phyloP scores from a whole-genome alignment of 2,888 invertebrate genomes.

The Oxytorus armatus region DNA sequence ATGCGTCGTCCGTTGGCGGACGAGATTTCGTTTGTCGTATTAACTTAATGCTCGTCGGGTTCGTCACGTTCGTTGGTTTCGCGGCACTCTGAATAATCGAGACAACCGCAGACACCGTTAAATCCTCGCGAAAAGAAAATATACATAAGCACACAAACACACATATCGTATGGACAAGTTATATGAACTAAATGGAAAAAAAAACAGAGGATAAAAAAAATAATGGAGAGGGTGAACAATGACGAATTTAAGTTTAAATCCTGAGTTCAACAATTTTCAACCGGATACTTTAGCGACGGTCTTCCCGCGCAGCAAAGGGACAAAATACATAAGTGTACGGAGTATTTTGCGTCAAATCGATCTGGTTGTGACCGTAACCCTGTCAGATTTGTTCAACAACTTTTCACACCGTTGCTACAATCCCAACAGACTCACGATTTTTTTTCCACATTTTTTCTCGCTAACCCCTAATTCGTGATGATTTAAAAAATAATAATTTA shows the following conservation, averaged over 20 bases:
- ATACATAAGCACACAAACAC: conserved; percentile 22
- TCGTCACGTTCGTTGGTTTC: conserved; percentile 64
- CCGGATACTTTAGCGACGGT: background rate
- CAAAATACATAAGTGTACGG: background rate
- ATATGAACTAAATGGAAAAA: too few relatives aligned
- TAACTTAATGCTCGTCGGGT: conserved; percentile 63
- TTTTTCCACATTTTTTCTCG: too few relatives aligned
- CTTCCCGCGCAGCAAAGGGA: conserved; percentile 7
- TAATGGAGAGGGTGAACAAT: conserved; percentile 31
- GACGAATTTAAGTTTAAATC: conserved; percentile 50
- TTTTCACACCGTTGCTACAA: too few relatives aligned
- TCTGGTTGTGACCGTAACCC: too few relatives aligned
- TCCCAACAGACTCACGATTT: too few relatives aligned
- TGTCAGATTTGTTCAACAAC: too few relatives aligned
- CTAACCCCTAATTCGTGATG: too few relatives aligned
- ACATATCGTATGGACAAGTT: conserved; percentile 8
- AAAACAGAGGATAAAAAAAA: too few relatives aligned
- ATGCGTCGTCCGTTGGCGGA: conserved; percentile 58
- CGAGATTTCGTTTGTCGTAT: conserved; percentile 65
- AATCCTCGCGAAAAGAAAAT: conserved; percentile 42
- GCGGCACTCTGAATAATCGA: conserved; percentile 60
- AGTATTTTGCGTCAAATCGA: too few relatives aligned
- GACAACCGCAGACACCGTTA: conserved; percentile 38
- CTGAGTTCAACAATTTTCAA: conserved; percentile 37
- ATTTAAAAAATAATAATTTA: too few relatives aligned